Conservation (phyloP, 2,797 vertebrate genomes). For the Chloroceryle inda region DNA sequence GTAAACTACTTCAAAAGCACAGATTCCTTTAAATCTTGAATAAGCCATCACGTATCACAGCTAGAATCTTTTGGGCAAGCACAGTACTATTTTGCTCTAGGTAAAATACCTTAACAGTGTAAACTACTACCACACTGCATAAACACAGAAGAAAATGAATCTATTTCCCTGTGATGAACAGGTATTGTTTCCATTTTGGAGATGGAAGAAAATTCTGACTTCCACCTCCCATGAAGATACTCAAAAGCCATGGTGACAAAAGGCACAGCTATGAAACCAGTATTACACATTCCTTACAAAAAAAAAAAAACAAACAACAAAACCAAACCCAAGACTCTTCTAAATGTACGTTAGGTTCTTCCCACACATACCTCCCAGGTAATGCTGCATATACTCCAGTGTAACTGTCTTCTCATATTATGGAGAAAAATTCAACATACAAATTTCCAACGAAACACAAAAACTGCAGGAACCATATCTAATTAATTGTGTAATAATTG, state of each 20-base stretch:
- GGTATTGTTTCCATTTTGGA: neutral
- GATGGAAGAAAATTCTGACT: neutral
- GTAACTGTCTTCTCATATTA: neutral
- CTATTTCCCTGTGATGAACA: neutral
- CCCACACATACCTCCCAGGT: neutral
- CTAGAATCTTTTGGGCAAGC: neutral
- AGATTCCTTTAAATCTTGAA: neutral
- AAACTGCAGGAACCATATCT: neutral
- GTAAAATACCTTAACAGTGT: neutral
- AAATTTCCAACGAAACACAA: neutral
- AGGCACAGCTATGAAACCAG: neutral
- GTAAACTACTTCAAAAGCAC: neutral
- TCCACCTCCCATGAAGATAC: neutral
- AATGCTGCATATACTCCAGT: neutral
- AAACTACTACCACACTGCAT: neutral
- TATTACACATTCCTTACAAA: neutral
- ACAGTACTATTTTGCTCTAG: neutral
- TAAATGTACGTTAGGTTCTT: neutral
- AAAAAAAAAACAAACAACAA: neutral
- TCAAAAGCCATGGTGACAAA: neutral
- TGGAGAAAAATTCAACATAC: neutral
- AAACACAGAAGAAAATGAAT: neutral
- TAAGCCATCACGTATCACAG: rapidly evolving
- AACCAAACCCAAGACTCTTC: neutral
- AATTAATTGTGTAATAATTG: neutral